Conservation (phyloP, 2,888 invertebrate genomes). For the Labia minor region DNA sequence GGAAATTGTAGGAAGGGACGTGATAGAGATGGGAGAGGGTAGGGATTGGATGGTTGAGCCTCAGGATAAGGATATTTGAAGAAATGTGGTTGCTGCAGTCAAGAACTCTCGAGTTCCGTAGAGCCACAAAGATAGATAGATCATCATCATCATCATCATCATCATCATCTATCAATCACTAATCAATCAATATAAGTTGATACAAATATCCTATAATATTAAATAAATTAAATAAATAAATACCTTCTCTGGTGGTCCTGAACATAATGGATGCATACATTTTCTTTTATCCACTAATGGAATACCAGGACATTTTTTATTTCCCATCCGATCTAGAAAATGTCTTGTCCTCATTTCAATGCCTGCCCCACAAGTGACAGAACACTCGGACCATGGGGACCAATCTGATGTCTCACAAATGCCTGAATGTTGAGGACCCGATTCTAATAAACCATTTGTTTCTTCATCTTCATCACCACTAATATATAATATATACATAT, state of each 20-base stretch:
- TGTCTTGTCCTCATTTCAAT: conserved; percentile 61
- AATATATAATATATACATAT: background rate
- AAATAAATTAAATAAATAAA: background rate
- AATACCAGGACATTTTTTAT: conserved; percentile 71
- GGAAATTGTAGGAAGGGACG: too few relatives aligned
- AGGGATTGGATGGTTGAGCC: too few relatives aligned
- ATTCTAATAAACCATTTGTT: conserved; percentile 28
- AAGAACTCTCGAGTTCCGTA: too few relatives aligned
- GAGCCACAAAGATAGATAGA: too few relatives aligned
- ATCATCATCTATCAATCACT: too few relatives aligned
- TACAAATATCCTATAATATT: too few relatives aligned
- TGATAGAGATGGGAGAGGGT: too few relatives aligned
- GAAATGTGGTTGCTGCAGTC: too few relatives aligned
- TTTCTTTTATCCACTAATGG: conserved; percentile 66
- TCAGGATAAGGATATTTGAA: too few relatives aligned
- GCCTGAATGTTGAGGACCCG: conserved; percentile 33
- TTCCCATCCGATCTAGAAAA: conserved; percentile 62
- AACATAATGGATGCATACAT: conserved; percentile 62
- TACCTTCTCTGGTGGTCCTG: conserved; percentile 27
- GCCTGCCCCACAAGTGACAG: conserved; percentile 72
- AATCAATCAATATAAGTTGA: too few relatives aligned
- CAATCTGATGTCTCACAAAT: conserved; percentile 60
- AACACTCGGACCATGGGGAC: conserved; percentile 78
- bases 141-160: too few relatives aligned
- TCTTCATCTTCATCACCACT: conserved; percentile 33